Percentiles rank a stretch among this genome's conserved stretches.
phyloP scores from a whole-genome alignment of 2,888 invertebrate genomes.

The Melinopterus prodromus region DNA sequence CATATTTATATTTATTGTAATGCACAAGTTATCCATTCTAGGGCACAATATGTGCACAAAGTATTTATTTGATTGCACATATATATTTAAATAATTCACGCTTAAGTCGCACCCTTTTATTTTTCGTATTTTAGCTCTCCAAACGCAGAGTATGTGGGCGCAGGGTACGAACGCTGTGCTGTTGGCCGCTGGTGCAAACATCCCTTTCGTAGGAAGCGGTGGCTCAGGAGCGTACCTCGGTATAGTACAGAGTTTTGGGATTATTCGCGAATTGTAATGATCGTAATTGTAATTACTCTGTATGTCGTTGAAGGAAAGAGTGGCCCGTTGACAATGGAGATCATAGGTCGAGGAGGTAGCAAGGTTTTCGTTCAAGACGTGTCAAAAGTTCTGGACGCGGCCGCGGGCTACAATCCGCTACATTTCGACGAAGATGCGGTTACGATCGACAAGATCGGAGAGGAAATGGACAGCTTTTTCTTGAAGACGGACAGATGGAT shows the following conservation, averaged over 20 bases:
- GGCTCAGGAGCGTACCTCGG: conserved; percentile 80
- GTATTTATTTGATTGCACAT: no score
- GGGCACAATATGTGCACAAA: no score
- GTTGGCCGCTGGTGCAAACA: conserved; percentile 75
- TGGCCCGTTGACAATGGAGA: not conserved
- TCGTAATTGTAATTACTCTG: no score
- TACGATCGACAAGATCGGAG: conserved; percentile 47
- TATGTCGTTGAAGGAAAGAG: conserved; percentile 10
- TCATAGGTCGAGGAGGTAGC: conserved; percentile 9
- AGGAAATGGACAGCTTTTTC: conserved; percentile 56
- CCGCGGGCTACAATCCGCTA: conserved; percentile 5
- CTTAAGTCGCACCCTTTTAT: no score
- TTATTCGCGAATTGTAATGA: no score
- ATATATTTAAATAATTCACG: no score
- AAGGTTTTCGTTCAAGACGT: conserved; percentile 22
- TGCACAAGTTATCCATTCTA: no score
- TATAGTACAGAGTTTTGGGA: conserved; percentile 30
- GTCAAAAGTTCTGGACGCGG: conserved; percentile 24
- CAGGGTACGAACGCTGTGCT: conserved; percentile 73
- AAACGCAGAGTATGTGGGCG: conserved; percentile 77
- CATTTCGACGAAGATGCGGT: conserved; percentile 26
- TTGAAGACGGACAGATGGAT: conserved; percentile 60
- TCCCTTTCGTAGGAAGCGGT: conserved; percentile 67
- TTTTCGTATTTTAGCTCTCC: conserved; percentile 62
- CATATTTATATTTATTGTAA: no score